Base-by-base conservation (phyloP, 92 coral and sea anemone species). In the Palythoa heliodiscus region DNA sequence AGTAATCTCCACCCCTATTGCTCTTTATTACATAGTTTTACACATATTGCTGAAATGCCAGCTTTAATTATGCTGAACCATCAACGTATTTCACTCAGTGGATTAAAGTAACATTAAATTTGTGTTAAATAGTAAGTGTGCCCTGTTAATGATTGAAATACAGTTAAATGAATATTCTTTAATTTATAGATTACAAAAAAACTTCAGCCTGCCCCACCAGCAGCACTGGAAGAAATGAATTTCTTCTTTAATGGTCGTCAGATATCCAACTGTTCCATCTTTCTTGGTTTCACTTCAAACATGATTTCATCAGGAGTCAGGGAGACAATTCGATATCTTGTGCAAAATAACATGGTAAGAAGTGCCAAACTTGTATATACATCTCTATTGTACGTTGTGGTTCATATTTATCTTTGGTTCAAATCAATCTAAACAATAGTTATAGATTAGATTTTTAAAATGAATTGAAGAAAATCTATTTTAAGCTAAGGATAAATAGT, bases 291-390 rank as follows among this genome's bases (percentile, higher is more conserved):
- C 82, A 96, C 98, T 1, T 96, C 98, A 11, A 96, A 96, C 87
- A 92, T 96, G 98, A 94, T 96, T 77, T 96, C 98, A 2, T 92
- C 95, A 76, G 98, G 98, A 52, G 91, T 96, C 3, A 75, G 98
- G 22, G 98, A 96, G 58, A 90, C 93, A 13, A 96, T 96, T 23
- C 90, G 97, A 52, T 96, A 92, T 77, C 70, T 96, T 47, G 95
- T 93, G 53, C 89, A 92, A 55, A 91, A 94, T 71, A 92, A 73
- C 70, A 71, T 67, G 84, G 74, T 80, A 80, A 52, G 74, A 67
- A 24, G 13, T 24, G 12, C 7, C 7, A 67, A 67, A n/a, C 7
- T 22, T 11, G 4, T 2, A 19, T 14, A 14, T n/a, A n/a, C n/a
- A n/a, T n/a, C n/a, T n/a, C 50, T 43, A 43, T 8, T 43, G 0